These are phyloP conservation scores for Mobula hypostoma DNA, from an alignment of 2,113 vertebrate genomes.

Conservation along the genomic window DNA sequence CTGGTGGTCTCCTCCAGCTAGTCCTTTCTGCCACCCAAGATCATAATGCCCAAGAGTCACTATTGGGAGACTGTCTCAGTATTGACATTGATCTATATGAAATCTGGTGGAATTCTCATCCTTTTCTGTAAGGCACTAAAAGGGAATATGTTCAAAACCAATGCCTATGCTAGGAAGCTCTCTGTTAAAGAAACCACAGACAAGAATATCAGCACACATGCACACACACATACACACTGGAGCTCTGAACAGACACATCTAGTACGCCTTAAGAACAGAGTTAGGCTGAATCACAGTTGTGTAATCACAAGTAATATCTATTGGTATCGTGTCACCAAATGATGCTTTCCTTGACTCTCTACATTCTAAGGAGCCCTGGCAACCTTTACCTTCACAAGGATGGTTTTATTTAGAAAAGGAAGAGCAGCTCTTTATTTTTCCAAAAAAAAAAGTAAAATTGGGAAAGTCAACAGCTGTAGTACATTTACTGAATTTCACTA, in stretches of 20 bases:
- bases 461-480: conserved; percentile 18
- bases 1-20: neutral
- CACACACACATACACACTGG: conserved; percentile 49
- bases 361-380: conserved; percentile 69
- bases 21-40: neutral
- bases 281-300: conserved; percentile 79
- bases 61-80: neutral
- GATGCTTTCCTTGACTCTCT: conserved; percentile 60
- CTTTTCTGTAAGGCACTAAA: conserved; percentile 96
- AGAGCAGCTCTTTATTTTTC: neutral
- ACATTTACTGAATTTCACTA: conserved; percentile 16
- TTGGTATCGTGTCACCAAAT: conserved; percentile 63
- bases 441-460: neutral
- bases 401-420: neutral
- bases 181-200: conserved; percentile 65
- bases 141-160: conserved; percentile 78
- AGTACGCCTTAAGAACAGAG: conserved; percentile 62
- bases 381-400: conserved; percentile 1
- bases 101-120: conserved; percentile 42
- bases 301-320: conserved; percentile 80
- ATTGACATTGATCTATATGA: neutral
- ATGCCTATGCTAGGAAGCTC: conserved; percentile 63
- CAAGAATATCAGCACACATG: conserved; percentile 60
- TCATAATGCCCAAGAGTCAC: neutral
- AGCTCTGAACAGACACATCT: conserved; percentile 70